A percentile compares a stretch with the other conserved stretches of the same genome.
phyloP scores from a whole-genome alignment of 2,797 vertebrate species.

The Bovichtus variegatus region DNA sequence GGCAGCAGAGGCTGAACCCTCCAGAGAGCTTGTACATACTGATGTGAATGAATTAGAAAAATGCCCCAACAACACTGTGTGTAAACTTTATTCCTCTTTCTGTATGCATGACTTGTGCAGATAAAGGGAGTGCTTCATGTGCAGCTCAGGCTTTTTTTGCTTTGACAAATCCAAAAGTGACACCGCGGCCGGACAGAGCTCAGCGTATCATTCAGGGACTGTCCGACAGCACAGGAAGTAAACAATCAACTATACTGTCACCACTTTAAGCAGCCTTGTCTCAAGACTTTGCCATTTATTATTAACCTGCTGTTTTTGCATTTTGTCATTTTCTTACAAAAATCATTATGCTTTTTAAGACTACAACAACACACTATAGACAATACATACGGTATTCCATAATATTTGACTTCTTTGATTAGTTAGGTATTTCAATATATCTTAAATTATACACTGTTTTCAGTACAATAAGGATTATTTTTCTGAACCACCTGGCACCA shows the following conservation, averaged over 20 bases:
- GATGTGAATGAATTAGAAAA: not conserved
- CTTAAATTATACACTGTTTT: conserved; percentile 90
- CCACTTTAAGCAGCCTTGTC: conserved; percentile 63
- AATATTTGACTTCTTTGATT: conserved; percentile 79
- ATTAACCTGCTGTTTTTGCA: conserved; percentile 73
- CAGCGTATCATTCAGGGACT: conserved; percentile 8
- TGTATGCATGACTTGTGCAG: conserved; percentile 69
- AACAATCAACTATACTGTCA: conserved; percentile 67
- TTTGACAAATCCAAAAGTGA: conserved; percentile 29
- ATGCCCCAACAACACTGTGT: conserved; percentile 40
- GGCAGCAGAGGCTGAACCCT: not conserved
- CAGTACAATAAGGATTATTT: conserved; percentile 84
- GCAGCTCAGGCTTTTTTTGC: conserved; percentile 54
- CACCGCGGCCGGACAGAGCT: conserved; percentile 13
- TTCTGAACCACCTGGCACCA: conserved; percentile 81
- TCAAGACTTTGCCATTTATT: conserved; percentile 66
- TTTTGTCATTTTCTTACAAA: conserved; percentile 82
- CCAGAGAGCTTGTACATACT: not conserved
- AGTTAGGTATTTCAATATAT: conserved; percentile 88
- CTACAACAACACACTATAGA: conserved; percentile 83
- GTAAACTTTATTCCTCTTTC: conserved; percentile 81
- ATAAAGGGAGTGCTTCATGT: conserved; percentile 51
- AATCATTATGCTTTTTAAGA: conserved; percentile 76
- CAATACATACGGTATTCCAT: conserved; percentile 86
- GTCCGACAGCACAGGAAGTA: conserved; percentile 35